Conservation (phyloP, 2,797 vertebrate species). For the Cyprinella venusta region DNA sequence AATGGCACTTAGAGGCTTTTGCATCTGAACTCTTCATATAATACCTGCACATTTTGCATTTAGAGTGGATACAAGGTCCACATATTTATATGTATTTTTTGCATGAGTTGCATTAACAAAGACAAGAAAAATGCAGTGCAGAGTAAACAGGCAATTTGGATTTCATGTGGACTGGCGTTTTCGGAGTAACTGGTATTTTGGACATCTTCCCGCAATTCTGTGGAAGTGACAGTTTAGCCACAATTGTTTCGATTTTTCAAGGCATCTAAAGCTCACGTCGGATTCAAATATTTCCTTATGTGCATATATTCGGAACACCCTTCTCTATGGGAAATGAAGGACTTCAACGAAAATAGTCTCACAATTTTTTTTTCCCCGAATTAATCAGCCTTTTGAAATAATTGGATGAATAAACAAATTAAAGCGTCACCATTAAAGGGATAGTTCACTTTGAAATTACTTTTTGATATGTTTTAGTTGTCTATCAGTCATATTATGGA, state of each 20-base stretch:
- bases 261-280: background rate
- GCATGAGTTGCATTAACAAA: background rate
- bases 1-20: no score
- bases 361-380: background rate
- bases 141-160: background rate
- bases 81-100: background rate
- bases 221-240: background rate
- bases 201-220: no score
- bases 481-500: no score
- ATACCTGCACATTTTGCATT: background rate
- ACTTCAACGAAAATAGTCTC: no score
- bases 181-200: background rate
- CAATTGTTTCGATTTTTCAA: background rate
- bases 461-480: no score
- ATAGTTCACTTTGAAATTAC: no score
- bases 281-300: background rate
- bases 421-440: background rate
- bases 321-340: background rate
- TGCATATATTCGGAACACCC: no score
- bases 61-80: background rate
- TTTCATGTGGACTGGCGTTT: background rate
- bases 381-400: background rate
- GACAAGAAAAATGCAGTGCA: background rate
- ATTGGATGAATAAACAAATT: background rate
- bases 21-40: no score